Base-by-base conservation (phyloP, 2,888 invertebrate species). In the Nymphalis polychloros region DNA sequence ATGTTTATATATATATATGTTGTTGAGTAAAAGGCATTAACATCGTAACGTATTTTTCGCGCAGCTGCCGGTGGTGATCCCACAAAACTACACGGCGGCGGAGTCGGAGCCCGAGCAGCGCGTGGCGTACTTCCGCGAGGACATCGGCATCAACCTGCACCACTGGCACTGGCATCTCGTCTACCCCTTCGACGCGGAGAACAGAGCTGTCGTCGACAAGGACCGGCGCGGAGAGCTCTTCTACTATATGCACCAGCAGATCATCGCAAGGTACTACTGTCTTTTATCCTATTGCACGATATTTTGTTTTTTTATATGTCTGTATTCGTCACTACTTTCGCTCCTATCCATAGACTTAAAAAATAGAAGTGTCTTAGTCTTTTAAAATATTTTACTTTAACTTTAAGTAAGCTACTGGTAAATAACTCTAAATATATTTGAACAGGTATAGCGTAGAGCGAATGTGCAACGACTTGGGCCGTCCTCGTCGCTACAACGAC, bases 151-250 rank as follows among this genome's bases (percentile, higher is more conserved):
- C 76, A 97, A 97, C 88, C 94, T 97, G 63, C 97, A 97, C 84
- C 97, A 97, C 83, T 97, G 97, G 97, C 97, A 97, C 82, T 97
- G 97, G 97, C 97, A 97, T 85, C 93, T 97, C 75, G 97, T 97
- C 2, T 97, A 97, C 84, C 97, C 97, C 0, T 95, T 95, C 84
- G 95, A 95, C 75, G 94, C 95, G 0, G 87, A 94, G 0, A 89
- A 93, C 74, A 85, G 89, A n/a, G 77, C 81, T 69, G 94, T 95
- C 72, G 95, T 95, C 60, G 84, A 91, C 78, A 96, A 96, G 84
- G 96, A 97, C 86, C 90, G 96, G 8, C 93, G 96, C 5, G 96
- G 96, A 0, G 96, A 96, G 81, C 93, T 97, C 20, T 96, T 96
- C 89, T 97, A 95, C 79, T 96, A 96, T 79, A 96, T 96, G 96